A percentile compares a stretch with the other conserved stretches of the same genome.
phyloP scores from a whole-genome alignment of 2,113 vertebrate genomes.

The Paralichthys olivaceus region DNA sequence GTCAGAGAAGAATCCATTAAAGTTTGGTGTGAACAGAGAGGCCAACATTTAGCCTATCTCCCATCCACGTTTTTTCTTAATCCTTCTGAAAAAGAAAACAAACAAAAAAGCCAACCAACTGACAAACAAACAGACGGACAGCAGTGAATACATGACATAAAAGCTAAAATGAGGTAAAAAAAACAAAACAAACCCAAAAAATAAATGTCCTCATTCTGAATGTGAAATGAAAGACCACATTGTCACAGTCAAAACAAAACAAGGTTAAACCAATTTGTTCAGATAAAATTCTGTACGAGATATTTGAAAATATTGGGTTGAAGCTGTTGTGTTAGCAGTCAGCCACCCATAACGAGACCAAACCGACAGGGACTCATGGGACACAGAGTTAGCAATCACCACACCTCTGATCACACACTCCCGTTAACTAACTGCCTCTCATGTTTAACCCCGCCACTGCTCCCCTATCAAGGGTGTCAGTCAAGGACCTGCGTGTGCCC shows the following conservation, averaged over 20 bases:
- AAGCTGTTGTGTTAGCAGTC: not conserved
- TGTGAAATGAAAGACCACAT: not conserved
- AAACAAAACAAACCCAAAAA: too few species aligned
- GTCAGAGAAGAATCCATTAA: too few species aligned
- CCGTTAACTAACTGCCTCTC: slow-evolving; percentile 44
- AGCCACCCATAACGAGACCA: not conserved
- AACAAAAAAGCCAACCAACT: too few species aligned
- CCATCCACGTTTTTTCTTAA: too few species aligned
- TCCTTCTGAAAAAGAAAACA: too few species aligned
- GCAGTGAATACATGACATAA: too few species aligned
- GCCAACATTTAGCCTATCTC: too few species aligned
- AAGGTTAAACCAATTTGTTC: not conserved
- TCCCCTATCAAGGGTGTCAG: slow-evolving; percentile 49
- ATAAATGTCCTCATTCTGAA: not conserved
- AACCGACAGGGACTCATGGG: not conserved
- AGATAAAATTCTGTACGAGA: not conserved
- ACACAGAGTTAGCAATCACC: slow-evolving; percentile 6
- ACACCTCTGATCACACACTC: slow-evolving; percentile 43
- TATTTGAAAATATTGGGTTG: slow-evolving; percentile 10
- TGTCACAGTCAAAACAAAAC: not conserved
- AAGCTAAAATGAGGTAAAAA: too few species aligned
- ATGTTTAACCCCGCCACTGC: slow-evolving; percentile 66
- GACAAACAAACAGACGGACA: too few species aligned
- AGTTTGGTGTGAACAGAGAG: too few species aligned
- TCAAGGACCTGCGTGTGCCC: slow-evolving; percentile 34